Evolutionary conservation across 2,888 invertebrate genomes (phyloP), one percentile per base, ranked within the genome.

Genomic region (Orchesella flavescens): DNA sequence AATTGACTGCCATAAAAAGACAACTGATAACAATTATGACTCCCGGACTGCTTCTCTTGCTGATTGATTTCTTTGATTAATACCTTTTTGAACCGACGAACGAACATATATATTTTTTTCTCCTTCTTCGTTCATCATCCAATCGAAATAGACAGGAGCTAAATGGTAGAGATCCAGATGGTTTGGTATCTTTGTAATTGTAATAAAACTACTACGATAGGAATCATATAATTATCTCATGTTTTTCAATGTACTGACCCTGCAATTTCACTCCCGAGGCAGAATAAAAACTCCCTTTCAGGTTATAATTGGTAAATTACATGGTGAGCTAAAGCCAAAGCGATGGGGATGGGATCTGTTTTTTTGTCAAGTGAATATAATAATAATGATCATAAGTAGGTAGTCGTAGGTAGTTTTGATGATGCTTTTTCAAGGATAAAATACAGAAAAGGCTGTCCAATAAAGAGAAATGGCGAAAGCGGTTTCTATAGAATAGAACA

Each of bases 251-350:
- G 65, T 66, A 65, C 74, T 80, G 80, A 74, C 74, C 80, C 80
- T 80, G 74, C 80, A 73, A 80, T 80, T 73, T 68, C 66, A 65
- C 9, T 55, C 80, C 80, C 59, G 19, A 57, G 80, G 80, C 80
- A 46, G 23, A 49, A 23, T 53, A 63, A 80, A 63, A 80, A 80
- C 66, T 80, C 80, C 80, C 80, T 80, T 80, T 80, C 80, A 80
- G 74, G 80, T 68, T 73, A 74, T 80, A 80, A 80, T 80, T 80
- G 80, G 80, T 80, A 80, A 80, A 80, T 80, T 80, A 80, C 74
- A 80, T 68, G 74, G 73, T 63, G 72, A 72, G 65, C 65, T 44
- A 57, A 80, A 65, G n/a, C n/a, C n/a, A n/a, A n/a, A n/a, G 63
- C 59, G n/a, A 17, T 12, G 10, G 15, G 17, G 68, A 49, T 65